Base-by-base conservation (phyloP, 2,888 invertebrate genomes). In the Noctua fimbriata region DNA sequence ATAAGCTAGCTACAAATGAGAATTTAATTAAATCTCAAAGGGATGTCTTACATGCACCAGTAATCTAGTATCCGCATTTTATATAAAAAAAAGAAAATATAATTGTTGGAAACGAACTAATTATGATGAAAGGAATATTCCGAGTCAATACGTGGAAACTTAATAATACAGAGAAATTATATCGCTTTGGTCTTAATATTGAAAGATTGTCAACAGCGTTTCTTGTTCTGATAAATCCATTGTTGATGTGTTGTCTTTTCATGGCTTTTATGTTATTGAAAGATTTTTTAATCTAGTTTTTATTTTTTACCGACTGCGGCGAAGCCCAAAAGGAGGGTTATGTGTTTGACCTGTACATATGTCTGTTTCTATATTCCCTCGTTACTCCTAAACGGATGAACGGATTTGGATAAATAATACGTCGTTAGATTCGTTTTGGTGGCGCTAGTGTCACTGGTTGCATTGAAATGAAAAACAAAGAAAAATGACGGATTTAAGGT, bases 11-110 rank as follows among this genome's bases (percentile, higher is more conserved):
- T 47, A 55, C 24, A 66, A 81, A 74, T 49, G 32, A 74, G n/a
- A n/a, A 32, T 66, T 58, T 74, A 74, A 58, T 75, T 74, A 80
- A 79, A 49, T 44, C n/a, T 58, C 58, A 66, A 82, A 82, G 58
- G 58, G n/a, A 36, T 21, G 21, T 58, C 41, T 67, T 66, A 49
- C n/a, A 28, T 82, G 76, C 58, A 58, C 21, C 6, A 65, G 47
- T 41, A 52, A 52, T 78, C 28, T 10, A 32, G 21, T 14, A 75
- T 49, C 32, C 32, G 41, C 32, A 67, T 66, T 75, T 67, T 10
- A 49, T 49, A 74, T n/a, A 78, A 67, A 10, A 1, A 49, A 78
- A 58, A 28, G 3, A 79, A 58, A 63, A 52, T 58, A 18, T 36
- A 10, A 32, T 21, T 9, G 4, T 66, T 49, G 66, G 41, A 67